A percentile compares a stretch with the other conserved stretches of the same genome.
Conservation (phyloP, 2,888 invertebrate genomes). For the Drosophila lutescens region DNA sequence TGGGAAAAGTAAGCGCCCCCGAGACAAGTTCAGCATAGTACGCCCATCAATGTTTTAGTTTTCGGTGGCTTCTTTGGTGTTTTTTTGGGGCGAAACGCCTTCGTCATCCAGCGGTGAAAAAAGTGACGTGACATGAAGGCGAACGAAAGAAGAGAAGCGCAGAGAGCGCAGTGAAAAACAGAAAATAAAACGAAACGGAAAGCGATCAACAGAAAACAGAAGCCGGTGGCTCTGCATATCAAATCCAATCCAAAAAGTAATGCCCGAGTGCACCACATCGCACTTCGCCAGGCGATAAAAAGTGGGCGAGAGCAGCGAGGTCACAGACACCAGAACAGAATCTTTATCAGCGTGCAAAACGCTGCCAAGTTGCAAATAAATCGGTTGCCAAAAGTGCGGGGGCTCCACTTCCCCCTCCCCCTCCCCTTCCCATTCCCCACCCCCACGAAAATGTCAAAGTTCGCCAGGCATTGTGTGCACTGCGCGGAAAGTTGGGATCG, state of each 20-base stretch:
- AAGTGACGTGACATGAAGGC: constrained; percentile 77
- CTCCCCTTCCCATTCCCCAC: neutral
- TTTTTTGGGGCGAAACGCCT: constrained; percentile 66
- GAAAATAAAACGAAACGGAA: constrained; percentile 40
- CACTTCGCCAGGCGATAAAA: constrained; percentile 29
- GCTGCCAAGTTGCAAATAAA: constrained; percentile 44
- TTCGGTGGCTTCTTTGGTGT: constrained; percentile 21
- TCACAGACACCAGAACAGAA: constrained; percentile 14
- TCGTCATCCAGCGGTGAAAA: constrained; percentile 75
- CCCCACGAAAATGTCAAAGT: constrained; percentile 43
- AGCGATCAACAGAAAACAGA: constrained; percentile 48
- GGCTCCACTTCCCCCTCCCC: neutral
- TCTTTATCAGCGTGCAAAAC: constrained; percentile 38
- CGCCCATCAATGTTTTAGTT: constrained; percentile 46
- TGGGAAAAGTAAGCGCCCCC: constrained; percentile 57
- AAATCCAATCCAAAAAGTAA: constrained; percentile 19
- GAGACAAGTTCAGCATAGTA: constrained; percentile 13
- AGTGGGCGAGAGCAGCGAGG: constrained; percentile 26
- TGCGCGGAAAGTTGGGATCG: neutral
- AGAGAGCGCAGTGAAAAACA: constrained; percentile 52
- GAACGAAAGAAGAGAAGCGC: constrained; percentile 29
- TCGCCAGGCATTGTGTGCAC: constrained; percentile 23
- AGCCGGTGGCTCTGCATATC: constrained; percentile 36
- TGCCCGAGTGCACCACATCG: constrained; percentile 27
- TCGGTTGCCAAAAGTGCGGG: constrained; percentile 42